Conservation (phyloP, 2,113 vertebrate species). For the Passer domesticus region DNA sequence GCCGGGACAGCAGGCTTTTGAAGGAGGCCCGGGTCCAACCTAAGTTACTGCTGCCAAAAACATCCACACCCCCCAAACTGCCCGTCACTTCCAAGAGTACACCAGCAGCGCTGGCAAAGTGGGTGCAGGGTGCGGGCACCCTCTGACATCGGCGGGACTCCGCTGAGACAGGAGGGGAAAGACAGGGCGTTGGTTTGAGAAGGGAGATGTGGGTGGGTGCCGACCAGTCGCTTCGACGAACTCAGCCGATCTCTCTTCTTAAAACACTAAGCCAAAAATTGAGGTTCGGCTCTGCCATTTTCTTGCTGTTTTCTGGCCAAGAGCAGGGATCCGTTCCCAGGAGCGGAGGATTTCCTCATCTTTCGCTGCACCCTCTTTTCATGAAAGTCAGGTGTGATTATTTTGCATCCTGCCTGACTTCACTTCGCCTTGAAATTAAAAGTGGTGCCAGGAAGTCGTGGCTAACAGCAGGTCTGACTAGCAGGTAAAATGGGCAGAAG, state of each 20-base stretch:
- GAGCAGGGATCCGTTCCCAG: neutral
- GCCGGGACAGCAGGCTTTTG: neutral
- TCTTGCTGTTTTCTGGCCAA: neutral
- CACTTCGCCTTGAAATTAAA: neutral
- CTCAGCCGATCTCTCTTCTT: neutral
- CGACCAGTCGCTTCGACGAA: neutral
- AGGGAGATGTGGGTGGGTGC: no score
- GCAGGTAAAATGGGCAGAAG: neutral
- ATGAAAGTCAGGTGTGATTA: neutral
- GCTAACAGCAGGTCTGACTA: neutral
- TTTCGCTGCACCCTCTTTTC: neutral
- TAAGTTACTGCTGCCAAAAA: neutral
- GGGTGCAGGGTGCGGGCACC: neutral
- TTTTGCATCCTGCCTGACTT: neutral
- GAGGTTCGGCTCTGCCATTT: rapidly evolving
- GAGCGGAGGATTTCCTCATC: neutral
- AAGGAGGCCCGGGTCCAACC: no score
- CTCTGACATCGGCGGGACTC: no score
- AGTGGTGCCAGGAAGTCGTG: neutral
- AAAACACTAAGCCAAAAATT: neutral
- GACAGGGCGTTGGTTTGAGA: neutral
- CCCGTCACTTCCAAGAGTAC: neutral
- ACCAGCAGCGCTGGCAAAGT: neutral
- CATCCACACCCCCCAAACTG: rapidly evolving
- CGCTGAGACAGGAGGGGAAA: neutral